phyloP scores from a whole-genome alignment of 37 sponge, comb jelly and placozoan species.

The Chondrosia reniformis region DNA sequence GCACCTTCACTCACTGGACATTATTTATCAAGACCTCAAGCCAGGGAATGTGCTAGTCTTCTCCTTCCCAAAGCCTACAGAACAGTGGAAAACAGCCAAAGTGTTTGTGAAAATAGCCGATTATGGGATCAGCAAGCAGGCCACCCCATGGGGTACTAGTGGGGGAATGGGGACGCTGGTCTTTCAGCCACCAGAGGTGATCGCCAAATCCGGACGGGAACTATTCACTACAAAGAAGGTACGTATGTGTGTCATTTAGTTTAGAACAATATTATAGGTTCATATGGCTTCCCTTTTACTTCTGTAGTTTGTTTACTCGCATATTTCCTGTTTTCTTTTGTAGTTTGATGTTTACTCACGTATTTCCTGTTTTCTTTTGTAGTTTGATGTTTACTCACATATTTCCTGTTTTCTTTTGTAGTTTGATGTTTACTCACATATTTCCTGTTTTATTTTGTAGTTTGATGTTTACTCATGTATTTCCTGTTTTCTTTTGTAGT shows the following conservation, averaged over 20 bases:
- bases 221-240: conserved; percentile 44
- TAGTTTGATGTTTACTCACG: neutral
- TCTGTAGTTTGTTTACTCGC: neutral
- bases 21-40: conserved; percentile 83
- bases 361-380: neutral
- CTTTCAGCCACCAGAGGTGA: conserved; percentile 80
- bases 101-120: conserved; percentile 75
- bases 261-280: neutral
- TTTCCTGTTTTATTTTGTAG: neutral
- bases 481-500: no score
- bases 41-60: conserved; percentile 77
- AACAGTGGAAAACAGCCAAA: conserved; percentile 29
- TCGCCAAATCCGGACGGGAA: neutral
- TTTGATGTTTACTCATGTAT: no score
- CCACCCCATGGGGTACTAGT: conserved; percentile 63
- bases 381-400: neutral
- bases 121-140: conserved; percentile 75
- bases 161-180: conserved; percentile 58
- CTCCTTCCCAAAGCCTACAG: conserved; percentile 51
- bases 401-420: neutral
- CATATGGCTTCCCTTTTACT: neutral
- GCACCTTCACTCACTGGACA: conserved; percentile 66
- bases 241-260: neutral
- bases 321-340: neutral
- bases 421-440: neutral